Conservation (phyloP, 2,888 invertebrate genomes). For the Drosophila tripunctata region DNA sequence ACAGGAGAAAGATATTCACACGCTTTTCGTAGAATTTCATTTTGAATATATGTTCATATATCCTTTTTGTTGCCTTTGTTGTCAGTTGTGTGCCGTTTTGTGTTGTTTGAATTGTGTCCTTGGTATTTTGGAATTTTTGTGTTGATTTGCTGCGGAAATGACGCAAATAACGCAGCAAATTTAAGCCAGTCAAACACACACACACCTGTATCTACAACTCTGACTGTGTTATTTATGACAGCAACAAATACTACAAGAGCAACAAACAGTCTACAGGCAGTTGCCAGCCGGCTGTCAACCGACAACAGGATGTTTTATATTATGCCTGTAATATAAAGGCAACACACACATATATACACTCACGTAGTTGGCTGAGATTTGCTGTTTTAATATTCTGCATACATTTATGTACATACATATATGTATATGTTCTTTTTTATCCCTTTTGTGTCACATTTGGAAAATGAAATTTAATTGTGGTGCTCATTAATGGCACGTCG, state of each 20-base stretch:
- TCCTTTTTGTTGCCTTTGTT: conserved; percentile 36
- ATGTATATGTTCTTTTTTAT: conserved; percentile 27
- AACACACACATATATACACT: conserved; percentile 36
- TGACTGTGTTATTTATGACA: conserved; percentile 65
- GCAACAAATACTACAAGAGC: conserved; percentile 23
- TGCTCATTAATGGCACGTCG: conserved; percentile 66
- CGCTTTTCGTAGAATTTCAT: conserved; percentile 30
- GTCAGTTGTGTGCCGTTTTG: conserved; percentile 13
- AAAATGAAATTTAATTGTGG: conserved; percentile 70
- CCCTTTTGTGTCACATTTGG: conserved; percentile 58
- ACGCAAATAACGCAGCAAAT: conserved; percentile 77
- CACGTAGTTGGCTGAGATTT: conserved; percentile 40
- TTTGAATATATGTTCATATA: conserved; percentile 31
- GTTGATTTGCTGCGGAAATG: conserved; percentile 76
- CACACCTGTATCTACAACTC: conserved; percentile 47
- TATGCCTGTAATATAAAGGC: conserved; percentile 63
- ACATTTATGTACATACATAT: conserved; percentile 32
- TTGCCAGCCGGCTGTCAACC: conserved; percentile 40
- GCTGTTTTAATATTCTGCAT: conserved; percentile 61
- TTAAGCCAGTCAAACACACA: conserved; percentile 61
- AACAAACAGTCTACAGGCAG: conserved; percentile 20
- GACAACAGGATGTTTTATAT: conserved; percentile 76
- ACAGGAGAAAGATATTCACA: conserved; percentile 16
- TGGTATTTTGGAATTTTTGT: conserved; percentile 50
- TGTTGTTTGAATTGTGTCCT: conserved; percentile 34